A percentile compares a stretch with the other conserved stretches of the same genome.
phyloP scores from a whole-genome alignment of 1,140 invertebrate genomes.

The Calycopis cecrops region DNA sequence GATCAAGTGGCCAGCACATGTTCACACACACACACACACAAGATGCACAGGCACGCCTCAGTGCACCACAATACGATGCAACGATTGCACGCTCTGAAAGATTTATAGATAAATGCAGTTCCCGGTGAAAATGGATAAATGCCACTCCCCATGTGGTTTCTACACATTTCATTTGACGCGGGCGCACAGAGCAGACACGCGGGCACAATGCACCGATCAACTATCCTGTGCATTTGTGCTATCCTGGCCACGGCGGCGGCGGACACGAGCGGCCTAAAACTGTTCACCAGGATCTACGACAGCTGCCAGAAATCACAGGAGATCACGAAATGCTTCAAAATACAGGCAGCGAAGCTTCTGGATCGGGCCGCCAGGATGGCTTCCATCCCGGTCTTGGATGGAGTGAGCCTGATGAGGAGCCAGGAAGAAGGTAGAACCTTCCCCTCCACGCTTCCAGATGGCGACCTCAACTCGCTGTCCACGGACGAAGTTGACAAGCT shows the following conservation, averaged over 20 bases:
- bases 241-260: conserved; percentile 38
- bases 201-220: conserved; percentile 49
- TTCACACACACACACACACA: conserved; percentile 36
- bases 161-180: conserved; percentile 70
- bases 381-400: conserved; percentile 78
- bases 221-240: conserved; percentile 56
- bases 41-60: conserved; percentile 57
- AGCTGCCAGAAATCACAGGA: conserved; percentile 78
- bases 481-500: conserved; percentile 77
- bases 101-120: conserved; percentile 74
- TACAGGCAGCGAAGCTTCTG: conserved; percentile 78
- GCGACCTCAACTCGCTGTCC: conserved; percentile 64
- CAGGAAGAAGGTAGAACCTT: conserved; percentile 50
- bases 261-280: conserved; percentile 52
- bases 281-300: conserved; percentile 76
- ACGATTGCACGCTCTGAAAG: conserved; percentile 76
- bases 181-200: conserved; percentile 57
- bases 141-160: conserved; percentile 65
- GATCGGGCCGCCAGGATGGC: conserved; percentile 79
- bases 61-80: conserved; percentile 66
- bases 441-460: conserved; percentile 61
- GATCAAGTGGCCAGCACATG: conserved; percentile 36
- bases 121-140: conserved; percentile 76
- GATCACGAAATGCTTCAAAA: conserved; percentile 80
- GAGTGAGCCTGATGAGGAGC: conserved; percentile 73